These are phyloP conservation scores for Xanthorhoe designata DNA, from an alignment of 2,888 invertebrate genomes.

Conservation along the genomic window DNA sequence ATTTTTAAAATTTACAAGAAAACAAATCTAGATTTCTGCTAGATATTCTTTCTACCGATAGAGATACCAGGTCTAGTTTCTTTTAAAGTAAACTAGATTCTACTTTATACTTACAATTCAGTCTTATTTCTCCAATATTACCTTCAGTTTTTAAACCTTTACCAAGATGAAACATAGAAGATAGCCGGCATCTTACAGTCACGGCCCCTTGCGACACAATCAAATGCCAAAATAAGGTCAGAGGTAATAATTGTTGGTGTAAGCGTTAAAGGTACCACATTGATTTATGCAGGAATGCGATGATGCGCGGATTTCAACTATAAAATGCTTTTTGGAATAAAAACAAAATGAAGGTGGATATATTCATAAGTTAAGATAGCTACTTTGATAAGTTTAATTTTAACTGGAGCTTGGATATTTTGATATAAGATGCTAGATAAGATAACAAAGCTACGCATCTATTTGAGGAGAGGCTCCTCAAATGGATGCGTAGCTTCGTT, in stretches of 20 bases:
- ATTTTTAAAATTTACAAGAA: too few relatives aligned
- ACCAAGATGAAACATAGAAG: conserved; percentile 48
- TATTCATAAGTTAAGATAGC: background rate
- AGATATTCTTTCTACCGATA: too few relatives aligned
- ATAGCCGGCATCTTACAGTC: conserved; percentile 65
- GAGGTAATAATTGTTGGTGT: conserved; percentile 63
- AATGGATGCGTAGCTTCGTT: too few relatives aligned
- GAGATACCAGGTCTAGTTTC: too few relatives aligned
- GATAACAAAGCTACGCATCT: too few relatives aligned
- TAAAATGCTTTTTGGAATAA: conserved; percentile 31
- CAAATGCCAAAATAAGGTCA: conserved; percentile 85
- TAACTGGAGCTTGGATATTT: too few relatives aligned
- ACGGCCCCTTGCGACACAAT: conserved; percentile 78
- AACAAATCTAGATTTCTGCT: too few relatives aligned
- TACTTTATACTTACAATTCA: background rate
- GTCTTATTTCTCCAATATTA: conserved; percentile 13
- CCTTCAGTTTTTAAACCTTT: conserved; percentile 30
- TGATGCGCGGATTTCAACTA: conserved; percentile 59
- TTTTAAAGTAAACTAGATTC: too few relatives aligned
- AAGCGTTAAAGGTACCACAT: conserved; percentile 56
- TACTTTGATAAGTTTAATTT: too few relatives aligned
- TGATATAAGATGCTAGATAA: too few relatives aligned
- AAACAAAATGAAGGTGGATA: conserved; percentile 10
- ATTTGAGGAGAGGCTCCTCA: too few relatives aligned
- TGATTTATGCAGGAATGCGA: conserved; percentile 77